Evolutionary conservation across 2,797 vertebrate genomes (phyloP), one percentile per base, ranked within the genome.

Genomic region (Oryzias dopingdopingensis): DNA sequence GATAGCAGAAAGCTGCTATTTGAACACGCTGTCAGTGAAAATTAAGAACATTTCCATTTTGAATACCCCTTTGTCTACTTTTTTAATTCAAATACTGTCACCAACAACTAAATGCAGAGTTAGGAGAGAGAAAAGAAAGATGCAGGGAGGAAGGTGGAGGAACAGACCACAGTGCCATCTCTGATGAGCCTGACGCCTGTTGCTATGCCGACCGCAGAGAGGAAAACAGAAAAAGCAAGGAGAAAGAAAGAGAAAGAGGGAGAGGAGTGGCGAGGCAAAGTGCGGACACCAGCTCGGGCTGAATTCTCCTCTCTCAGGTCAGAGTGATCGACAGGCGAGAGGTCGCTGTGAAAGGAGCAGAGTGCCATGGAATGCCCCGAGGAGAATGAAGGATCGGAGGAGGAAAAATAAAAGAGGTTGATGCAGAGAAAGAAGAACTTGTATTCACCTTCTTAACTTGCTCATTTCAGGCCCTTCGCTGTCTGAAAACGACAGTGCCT

Each of bases 191-290:
- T 83, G 86, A 89, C 74, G 87, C 90, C 88, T 92, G 92, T 93
- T 93, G 91, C 92, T 89, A 93, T 92, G 91, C 90, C 91, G 86
- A 93, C 92, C 83, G 74, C 56, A 73, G 73, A 85, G 83, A 88
- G 65, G 65, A 68, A 82, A 86, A 80, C 76, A 74, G 67, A 67
- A 61, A 29, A 29, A 29, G 26, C 6, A 29, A 29, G 79, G 79
- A 77, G 65, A 69, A 72, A 72, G 55, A 72, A 63, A 70, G 72
- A 58, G 65, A 45, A 62, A 59, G 64, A 18, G 60, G 22, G 42
- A 42, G 56, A 8, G 56, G 49, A 61, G 67, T 58, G 69, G 62
- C 67, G 42, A 73, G 65, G 79, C 54, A 2, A 80, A 79, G 77
- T 62, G 67, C 67, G 79, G 65, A 79, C 54, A 71, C 75, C 77